Evolutionary conservation across 2,888 invertebrate genomes (phyloP).

Genomic region (Campoletis raptor): DNA sequence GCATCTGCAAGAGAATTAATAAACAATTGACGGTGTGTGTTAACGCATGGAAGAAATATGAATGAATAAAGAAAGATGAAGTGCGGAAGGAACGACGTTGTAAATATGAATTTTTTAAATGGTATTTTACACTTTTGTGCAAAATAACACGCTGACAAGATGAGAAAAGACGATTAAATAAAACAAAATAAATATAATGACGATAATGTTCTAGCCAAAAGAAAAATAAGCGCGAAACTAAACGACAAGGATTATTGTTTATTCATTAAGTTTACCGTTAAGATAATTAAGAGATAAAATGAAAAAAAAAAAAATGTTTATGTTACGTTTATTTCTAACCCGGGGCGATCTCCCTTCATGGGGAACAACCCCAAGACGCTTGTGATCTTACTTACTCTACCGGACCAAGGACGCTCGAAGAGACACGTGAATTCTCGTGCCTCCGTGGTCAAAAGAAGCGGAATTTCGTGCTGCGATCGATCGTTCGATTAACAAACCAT

Average conservation of each 20-base stretch:
- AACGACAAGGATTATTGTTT: slow-evolving; percentile 38
- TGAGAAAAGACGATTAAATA: neutral
- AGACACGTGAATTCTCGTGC: slow-evolving; percentile 73
- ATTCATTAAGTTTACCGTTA: slow-evolving; percentile 19
- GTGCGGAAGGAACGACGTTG: slow-evolving; percentile 71
- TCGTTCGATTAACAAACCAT: slow-evolving; percentile 28
- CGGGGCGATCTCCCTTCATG: slow-evolving; percentile 70
- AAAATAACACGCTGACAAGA: neutral
- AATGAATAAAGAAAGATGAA: slow-evolving; percentile 41
- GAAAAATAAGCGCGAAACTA: slow-evolving; percentile 23
- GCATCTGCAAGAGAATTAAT: slow-evolving; percentile 33
- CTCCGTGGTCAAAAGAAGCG: slow-evolving; percentile 76
- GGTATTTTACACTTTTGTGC: neutral
- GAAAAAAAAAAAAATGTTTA: slow-evolving; percentile 65
- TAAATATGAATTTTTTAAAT: slow-evolving; percentile 70
- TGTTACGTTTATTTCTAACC: slow-evolving; percentile 80
- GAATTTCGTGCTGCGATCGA: slow-evolving; percentile 82
- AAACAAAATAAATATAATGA: neutral
- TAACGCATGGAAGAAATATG: slow-evolving; percentile 13
- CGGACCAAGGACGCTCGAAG: slow-evolving; percentile 79
- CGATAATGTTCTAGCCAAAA: slow-evolving; percentile 55
- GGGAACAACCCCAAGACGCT: slow-evolving; percentile 79
- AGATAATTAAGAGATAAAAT: slow-evolving; percentile 22
- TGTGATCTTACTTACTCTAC: slow-evolving; percentile 81
- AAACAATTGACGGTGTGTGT: slow-evolving; percentile 3